phyloP scores from a whole-genome alignment of 2,797 vertebrate species.

The Smutsia gigantea region DNA sequence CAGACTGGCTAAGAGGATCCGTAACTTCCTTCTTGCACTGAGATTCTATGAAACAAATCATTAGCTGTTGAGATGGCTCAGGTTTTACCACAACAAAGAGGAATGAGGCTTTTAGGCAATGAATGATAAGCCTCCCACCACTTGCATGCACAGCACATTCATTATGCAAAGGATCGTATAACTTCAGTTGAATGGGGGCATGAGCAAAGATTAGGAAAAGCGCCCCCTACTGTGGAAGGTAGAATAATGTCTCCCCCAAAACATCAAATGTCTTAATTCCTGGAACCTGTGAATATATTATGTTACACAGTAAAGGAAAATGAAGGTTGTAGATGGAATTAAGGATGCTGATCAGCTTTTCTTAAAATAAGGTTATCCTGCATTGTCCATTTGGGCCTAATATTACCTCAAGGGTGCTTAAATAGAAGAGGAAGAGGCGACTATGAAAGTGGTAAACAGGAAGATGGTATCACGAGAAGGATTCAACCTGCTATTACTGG shows the following conservation, averaged over 20 bases:
- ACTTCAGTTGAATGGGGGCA: background rate
- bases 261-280: background rate
- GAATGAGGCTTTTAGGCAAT: background rate
- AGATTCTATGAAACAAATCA: background rate
- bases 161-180: background rate
- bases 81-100: background rate
- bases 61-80: background rate
- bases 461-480: background rate
- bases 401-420: background rate
- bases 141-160: background rate
- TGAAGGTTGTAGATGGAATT: background rate
- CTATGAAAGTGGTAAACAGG: background rate
- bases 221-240: background rate
- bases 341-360: background rate
- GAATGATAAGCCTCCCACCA: background rate
- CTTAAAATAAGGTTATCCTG: background rate
- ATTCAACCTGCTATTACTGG: background rate
- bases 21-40: background rate
- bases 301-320: background rate
- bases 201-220: background rate
- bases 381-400: background rate
- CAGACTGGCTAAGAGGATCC: background rate
- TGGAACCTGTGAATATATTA: background rate
- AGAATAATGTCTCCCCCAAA: background rate
- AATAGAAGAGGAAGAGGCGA: background rate